Evolutionary conservation across 2,797 vertebrate genomes (phyloP).

Genomic region (Acanthornis magna): DNA sequence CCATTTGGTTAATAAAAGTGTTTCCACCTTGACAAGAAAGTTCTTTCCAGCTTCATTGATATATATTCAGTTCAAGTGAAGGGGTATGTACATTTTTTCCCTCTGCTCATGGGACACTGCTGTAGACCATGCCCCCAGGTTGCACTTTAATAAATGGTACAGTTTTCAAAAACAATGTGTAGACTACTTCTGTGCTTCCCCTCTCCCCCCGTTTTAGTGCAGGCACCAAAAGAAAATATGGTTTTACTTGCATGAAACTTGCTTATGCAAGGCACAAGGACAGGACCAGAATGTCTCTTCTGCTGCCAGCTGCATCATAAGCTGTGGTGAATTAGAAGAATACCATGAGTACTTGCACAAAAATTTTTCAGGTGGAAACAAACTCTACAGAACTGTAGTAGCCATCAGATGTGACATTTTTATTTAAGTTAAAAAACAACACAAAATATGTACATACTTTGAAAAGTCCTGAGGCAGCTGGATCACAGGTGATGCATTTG

Average conservation of each 20-base stretch:
- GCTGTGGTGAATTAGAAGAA: background rate
- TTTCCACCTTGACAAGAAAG: background rate
- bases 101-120: constrained; percentile 6
- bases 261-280: background rate
- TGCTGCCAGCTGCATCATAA: background rate
- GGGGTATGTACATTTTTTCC: background rate
- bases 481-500: background rate
- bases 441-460: background rate
- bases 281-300: fast-evolving
- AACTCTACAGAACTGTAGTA: background rate
- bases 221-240: background rate
- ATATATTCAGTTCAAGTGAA: background rate
- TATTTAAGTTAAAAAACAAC: constrained; percentile 22
- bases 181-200: background rate
- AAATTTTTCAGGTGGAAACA: background rate
- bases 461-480: background rate
- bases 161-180: constrained; percentile 2
- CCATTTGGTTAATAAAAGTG: constrained; percentile 20
- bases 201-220: fast-evolving
- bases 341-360: background rate
- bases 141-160: constrained; percentile 70
- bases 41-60: background rate
- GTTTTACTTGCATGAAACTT: background rate
- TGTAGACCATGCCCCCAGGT: constrained; percentile 28
- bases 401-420: background rate